Evolutionary conservation across 2,113 vertebrate species (phyloP), one percentile per base, ranked within the genome.

Genomic region (Nettapus auritus): DNA sequence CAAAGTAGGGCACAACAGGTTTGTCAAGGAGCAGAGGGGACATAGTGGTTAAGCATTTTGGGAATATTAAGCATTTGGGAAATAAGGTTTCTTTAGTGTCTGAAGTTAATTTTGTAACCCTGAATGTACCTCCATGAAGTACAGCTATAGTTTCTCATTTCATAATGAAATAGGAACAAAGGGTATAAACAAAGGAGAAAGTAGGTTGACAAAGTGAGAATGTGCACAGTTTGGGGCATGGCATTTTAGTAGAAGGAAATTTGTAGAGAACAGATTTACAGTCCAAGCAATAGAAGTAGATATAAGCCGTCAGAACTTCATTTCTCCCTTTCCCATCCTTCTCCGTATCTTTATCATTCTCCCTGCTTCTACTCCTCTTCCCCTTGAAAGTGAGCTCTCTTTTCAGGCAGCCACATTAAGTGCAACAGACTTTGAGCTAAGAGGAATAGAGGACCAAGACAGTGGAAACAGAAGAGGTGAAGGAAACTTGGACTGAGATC

Each of bases 41-140:
- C 1, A 0, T 11, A 29, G 13, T 5, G 0, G 1, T 16, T 57
- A 6, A n/a, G n/a, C n/a, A n/a, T n/a, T n/a, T n/a, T n/a, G n/a
- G n/a, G n/a, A n/a, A n/a, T n/a, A n/a, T 42, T 38, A 29, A 68
- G n/a, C 9, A 36, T 84, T 55, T 48, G 9, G 9, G 38, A n/a
- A 34, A 66, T 17, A 7, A 64, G 4, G 2, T 31, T 73, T 13
- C 6, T 73, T 34, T 48, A 4, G 3, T 23, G 5, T 33, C 17
- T 34, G 22, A 17, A 42, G 8, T 55, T 78, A 16, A 18, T 74
- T 87, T 66, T 91, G 40, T 55, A 71, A 87, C 9, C 3, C 28
- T 11, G 3, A 8, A 4, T 31, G 15, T 55, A 68, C 7, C 4
- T 57, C 10, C 12, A 3, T 78, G 48, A 9, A 1, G 6, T 19